Percentiles rank a stretch among this genome's conserved stretches.
Evolutionary conservation across 1,140 invertebrate genomes (phyloP).

Genomic region (Neocloeon triangulifer): DNA sequence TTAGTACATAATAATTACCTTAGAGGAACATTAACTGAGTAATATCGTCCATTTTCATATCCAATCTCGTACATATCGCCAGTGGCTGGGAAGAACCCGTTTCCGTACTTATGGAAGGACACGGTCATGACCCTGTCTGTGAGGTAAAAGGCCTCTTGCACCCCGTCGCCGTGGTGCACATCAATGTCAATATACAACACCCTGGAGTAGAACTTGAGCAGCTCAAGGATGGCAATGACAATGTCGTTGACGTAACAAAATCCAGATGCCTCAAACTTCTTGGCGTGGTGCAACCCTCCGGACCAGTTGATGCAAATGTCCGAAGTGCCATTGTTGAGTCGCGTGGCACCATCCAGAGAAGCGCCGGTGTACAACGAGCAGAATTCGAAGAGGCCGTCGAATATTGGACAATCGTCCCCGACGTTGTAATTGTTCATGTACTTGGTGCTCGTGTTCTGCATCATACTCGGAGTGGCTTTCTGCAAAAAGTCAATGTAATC

Average conservation of each 20-base stretch:
- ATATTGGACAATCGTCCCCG: slow-evolving; percentile 60
- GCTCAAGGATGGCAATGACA: slow-evolving; percentile 90
- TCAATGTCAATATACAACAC: slow-evolving; percentile 99
- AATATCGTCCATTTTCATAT: slow-evolving; percentile 77
- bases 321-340: not conserved
- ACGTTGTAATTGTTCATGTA: slow-evolving; percentile 88
- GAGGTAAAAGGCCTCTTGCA: slow-evolving; percentile 97
- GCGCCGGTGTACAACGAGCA: slow-evolving; percentile 1
- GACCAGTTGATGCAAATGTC: slow-evolving; percentile 2
- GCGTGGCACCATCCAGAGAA: slow-evolving; percentile 1
- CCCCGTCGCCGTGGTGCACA: slow-evolving; percentile 98
- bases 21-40: slow-evolving; percentile 90
- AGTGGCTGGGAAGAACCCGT: slow-evolving; percentile 95
- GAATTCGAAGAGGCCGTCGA: slow-evolving; percentile 2
- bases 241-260: slow-evolving; percentile 99
- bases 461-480: slow-evolving; percentile 85
- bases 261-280: slow-evolving; percentile 95
- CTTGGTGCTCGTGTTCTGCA: slow-evolving; percentile 71
- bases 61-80: slow-evolving; percentile 98
- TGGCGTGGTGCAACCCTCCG: slow-evolving; percentile 17
- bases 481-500: slow-evolving; percentile 97
- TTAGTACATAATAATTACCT: too few species aligned
- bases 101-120: slow-evolving; percentile 97
- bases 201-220: slow-evolving; percentile 83
- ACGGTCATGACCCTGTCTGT: slow-evolving; percentile 99